A percentile compares a stretch with the other conserved stretches of the same genome.
These are phyloP conservation scores for Tursiops truncatus DNA, from an alignment of 2,113 vertebrate species.

Conservation along the genomic window DNA sequence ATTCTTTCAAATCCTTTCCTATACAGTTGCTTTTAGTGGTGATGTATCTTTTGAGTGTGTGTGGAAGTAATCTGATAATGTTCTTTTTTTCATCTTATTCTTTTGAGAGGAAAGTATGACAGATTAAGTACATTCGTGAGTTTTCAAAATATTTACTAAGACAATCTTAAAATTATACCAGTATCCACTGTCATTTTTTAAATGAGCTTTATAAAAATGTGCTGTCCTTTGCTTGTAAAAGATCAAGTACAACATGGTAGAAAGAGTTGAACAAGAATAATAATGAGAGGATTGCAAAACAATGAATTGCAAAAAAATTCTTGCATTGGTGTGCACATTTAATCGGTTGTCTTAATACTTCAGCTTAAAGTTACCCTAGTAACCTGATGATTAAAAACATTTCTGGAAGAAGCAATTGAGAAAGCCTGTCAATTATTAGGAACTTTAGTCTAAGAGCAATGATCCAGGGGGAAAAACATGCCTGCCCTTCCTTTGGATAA, in stretches of 20 bases:
- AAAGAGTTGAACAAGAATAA: not conserved
- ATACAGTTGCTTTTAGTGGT: not conserved
- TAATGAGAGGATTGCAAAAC: not conserved
- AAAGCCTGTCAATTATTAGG: not conserved
- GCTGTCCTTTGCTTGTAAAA: not conserved
- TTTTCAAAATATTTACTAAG: constrained; percentile 31
- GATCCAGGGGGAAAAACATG: fast-evolving
- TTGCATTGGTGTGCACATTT: not conserved
- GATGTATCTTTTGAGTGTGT: not conserved
- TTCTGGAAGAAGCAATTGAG: not conserved
- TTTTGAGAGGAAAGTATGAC: not conserved
- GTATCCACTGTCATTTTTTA: not conserved
- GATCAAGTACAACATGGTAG: not conserved
- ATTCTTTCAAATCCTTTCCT: constrained; percentile 3
- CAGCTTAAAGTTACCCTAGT: not conserved
- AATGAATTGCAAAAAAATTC: not conserved
- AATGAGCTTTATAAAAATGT: constrained; percentile 3
- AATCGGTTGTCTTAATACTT: not conserved
- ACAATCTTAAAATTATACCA: not conserved
- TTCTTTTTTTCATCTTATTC: not conserved
- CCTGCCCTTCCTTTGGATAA: not conserved
- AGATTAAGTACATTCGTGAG: not conserved
- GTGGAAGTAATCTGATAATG: not conserved
- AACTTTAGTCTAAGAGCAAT: not conserved
- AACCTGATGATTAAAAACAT: not conserved